These are phyloP conservation scores for Spisula subtruncata DNA, from an alignment of 2,888 invertebrate species.

Conservation along the genomic window DNA sequence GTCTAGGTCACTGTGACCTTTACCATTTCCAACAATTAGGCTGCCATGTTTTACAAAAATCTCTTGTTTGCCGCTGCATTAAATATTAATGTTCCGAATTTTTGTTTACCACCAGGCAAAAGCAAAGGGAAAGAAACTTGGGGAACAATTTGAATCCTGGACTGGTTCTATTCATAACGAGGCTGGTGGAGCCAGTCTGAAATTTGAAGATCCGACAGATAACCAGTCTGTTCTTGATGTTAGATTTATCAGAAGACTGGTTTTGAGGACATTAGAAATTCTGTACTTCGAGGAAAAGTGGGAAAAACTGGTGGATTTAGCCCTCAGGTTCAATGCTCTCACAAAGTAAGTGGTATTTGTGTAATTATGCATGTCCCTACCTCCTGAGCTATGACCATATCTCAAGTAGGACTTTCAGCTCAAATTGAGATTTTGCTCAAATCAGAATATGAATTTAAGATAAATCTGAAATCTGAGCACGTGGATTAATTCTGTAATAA, in stretches of 20 bases:
- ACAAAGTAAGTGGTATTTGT: conserved; percentile 82
- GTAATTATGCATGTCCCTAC: too few relatives aligned
- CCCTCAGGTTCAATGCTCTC: conserved; percentile 86
- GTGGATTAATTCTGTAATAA: too few relatives aligned
- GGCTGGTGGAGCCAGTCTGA: conserved; percentile 85
- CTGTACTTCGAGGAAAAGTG: conserved; percentile 86
- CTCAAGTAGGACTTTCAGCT: neutral
- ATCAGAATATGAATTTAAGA: too few relatives aligned
- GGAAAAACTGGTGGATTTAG: conserved; percentile 87
- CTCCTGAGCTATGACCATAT: too few relatives aligned
- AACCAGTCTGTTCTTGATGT: conserved; percentile 83
- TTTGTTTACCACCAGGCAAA: conserved; percentile 73
- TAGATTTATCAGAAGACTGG: conserved; percentile 83
- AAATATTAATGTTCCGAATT: neutral
- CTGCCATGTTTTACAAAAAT: too few relatives aligned
- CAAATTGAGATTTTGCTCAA: too few relatives aligned
- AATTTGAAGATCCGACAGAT: conserved; percentile 86
- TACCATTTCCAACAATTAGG: too few relatives aligned
- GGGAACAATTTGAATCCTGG: conserved; percentile 81
- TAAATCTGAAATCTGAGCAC: too few relatives aligned
- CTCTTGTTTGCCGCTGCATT: too few relatives aligned
- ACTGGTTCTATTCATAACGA: conserved; percentile 82
- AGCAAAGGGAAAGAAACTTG: conserved; percentile 76
- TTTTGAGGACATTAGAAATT: conserved; percentile 84
- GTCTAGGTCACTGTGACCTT: too few relatives aligned